Percentiles rank a stretch among this genome's conserved stretches.
phyloP scores from a whole-genome alignment of 2,888 invertebrate genomes.

The Onthophagus sagittarius region DNA sequence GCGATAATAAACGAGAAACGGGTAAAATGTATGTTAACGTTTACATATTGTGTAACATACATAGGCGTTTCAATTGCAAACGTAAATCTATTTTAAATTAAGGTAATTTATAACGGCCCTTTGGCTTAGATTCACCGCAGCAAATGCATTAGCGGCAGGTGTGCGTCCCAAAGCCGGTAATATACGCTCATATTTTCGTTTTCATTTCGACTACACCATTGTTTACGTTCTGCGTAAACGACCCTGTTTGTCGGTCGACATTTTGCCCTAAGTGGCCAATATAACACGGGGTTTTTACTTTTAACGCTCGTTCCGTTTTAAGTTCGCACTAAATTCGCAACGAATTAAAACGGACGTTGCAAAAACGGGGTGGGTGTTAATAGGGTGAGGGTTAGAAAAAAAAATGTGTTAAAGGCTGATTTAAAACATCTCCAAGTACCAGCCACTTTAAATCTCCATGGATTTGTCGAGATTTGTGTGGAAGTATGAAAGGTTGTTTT shows the following conservation, averaged over 20 bases:
- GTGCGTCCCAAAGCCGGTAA: constrained; percentile 26
- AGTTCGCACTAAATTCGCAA: not conserved
- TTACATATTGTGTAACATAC: not conserved
- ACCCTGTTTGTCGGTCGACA: not conserved
- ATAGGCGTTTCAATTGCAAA: constrained; percentile 21
- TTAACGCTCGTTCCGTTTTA: not conserved
- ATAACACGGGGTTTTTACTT: not conserved
- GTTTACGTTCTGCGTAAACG: constrained; percentile 18
- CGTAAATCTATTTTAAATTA: constrained; percentile 29
- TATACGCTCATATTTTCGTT: constrained; percentile 28
- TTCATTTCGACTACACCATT: constrained; percentile 17
- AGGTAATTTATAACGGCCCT: constrained; percentile 28
- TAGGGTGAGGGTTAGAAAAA: not conserved
- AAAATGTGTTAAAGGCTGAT: not conserved
- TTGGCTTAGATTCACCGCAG: constrained; percentile 30
- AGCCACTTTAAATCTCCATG: not conserved
- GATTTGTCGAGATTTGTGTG: too few species aligned
- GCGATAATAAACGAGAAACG: too few species aligned
- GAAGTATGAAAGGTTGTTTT: not conserved
- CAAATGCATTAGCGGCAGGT: constrained; percentile 32
- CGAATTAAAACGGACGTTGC: not conserved
- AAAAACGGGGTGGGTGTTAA: not conserved
- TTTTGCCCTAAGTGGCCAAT: not conserved
- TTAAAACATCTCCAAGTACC: not conserved
- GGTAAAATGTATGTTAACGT: not conserved